Evolutionary conservation across 2,797 vertebrate species (phyloP), one percentile per base, ranked within the genome.

Genomic region (Sandelia bainsii): DNA sequence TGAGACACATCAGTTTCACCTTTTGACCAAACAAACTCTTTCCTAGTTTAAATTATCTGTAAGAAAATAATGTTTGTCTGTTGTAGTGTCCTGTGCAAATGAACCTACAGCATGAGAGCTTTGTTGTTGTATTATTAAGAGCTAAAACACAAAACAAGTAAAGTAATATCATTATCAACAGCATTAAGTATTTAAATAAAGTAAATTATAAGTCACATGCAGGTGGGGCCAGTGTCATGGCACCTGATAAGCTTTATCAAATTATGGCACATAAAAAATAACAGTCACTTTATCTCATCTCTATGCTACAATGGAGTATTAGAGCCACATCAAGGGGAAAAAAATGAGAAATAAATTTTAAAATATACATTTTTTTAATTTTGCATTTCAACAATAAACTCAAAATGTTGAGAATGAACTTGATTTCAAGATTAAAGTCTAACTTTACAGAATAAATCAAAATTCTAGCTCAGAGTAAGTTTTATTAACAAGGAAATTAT

Each of bases 211-310:
- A 79, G 75, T 85, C 75, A 79, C 77, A 53, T 69, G 60, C 56
- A 69, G 60, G 58, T 25, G 53, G 69, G 74, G 70, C 68, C 27
- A 42, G 54, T 52, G 62, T 73, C 65, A 54, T 69, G 56, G 58
- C 45, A 0, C 68, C 74, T 58, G 58, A 68, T 58, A 62, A 77
- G 27, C 50, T 45, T 73, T 62, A 81, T 78, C 72, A 76, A 63
- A 80, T 75, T 75, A 86, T 85, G 79, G 81, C 80, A 87, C 81
- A 45, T 79, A 71, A 69, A 80, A 88, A 89, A 92, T 76, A 87
- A 79, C 34, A 79, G 63, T 78, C 58, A 83, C 53, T 77, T 73
- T 39, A 73, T 79, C 22, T 72, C 56, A 60, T 54, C 45, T 59
- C 34, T 37, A 10, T 10, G 34, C 27, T 29, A 29, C 5, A 29